Evolutionary conservation across 2,797 vertebrate genomes (phyloP).

Genomic region (Eulemur albifrons): DNA sequence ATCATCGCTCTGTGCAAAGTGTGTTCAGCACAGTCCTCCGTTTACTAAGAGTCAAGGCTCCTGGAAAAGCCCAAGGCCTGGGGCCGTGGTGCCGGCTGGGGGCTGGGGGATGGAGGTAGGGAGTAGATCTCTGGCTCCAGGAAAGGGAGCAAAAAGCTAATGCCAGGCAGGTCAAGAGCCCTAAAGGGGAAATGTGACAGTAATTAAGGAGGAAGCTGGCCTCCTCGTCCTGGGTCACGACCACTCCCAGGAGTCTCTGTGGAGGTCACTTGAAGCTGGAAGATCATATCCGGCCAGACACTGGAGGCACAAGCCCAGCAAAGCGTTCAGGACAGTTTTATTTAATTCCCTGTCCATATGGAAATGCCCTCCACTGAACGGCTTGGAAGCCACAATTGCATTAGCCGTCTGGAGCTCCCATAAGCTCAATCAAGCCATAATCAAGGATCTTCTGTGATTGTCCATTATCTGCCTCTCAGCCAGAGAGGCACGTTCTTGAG

Average conservation of each 20-base stretch:
- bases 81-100: not conserved
- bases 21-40: not conserved
- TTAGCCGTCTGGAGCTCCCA: conserved; percentile 78
- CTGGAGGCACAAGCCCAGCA: conserved; percentile 61
- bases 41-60: conserved; percentile 14
- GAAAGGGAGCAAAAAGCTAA: conserved; percentile 63
- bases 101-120: not conserved
- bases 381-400: conserved; percentile 83
- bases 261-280: conserved; percentile 66
- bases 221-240: conserved; percentile 60
- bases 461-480: conserved; percentile 85
- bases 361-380: conserved; percentile 73
- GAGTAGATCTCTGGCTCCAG: conserved; percentile 55
- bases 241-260: conserved; percentile 54
- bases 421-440: conserved; percentile 85
- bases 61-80: conserved; percentile 5
- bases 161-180: conserved; percentile 63
- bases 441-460: conserved; percentile 85
- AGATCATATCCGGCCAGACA: conserved; percentile 64
- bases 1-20: not conserved
- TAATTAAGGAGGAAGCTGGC: conserved; percentile 61
- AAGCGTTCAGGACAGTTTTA: conserved; percentile 79
- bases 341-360: conserved; percentile 77
- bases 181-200: conserved; percentile 71
- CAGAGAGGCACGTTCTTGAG: conserved; percentile 77